Conservation (phyloP, 2,888 invertebrate species). For the Terebella lapidaria region DNA sequence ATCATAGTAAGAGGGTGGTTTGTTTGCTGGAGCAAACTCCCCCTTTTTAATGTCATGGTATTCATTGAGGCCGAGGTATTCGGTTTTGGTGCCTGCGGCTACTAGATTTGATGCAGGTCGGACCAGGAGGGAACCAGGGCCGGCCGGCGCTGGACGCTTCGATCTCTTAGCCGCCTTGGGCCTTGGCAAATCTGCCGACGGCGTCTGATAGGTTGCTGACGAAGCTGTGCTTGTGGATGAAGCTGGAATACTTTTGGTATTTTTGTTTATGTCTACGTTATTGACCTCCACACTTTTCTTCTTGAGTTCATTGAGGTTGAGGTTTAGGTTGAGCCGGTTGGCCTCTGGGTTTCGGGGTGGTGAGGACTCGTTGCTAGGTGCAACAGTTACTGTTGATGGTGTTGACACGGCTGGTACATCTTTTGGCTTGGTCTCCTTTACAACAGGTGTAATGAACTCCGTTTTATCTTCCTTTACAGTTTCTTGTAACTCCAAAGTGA, state of each 20-base stretch:
- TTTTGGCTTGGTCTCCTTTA: no score
- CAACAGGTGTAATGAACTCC: no score
- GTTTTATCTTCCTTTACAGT: no score
- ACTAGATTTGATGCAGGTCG: constrained; percentile 24
- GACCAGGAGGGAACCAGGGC: constrained; percentile 20
- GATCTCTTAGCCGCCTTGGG: background rate
- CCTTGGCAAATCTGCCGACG: background rate
- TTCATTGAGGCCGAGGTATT: constrained; percentile 13
- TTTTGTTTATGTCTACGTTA: background rate
- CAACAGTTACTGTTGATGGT: no score
- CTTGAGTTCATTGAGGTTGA: background rate
- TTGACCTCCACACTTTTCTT: background rate
- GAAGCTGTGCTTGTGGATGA: background rate
- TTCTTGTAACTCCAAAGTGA: no score
- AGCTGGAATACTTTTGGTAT: background rate
- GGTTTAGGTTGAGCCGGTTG: constrained; percentile 2
- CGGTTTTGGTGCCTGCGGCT: background rate
- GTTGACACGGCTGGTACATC: no score
- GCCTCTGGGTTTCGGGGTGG: background rate
- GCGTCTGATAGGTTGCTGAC: background rate
- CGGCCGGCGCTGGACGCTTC: constrained; percentile 3
- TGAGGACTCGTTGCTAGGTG: no score
- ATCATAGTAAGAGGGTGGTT: constrained; percentile 15
- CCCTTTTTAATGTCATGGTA: constrained; percentile 20
- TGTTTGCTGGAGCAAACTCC: constrained; percentile 13